Conservation (phyloP, 1,140 invertebrate genomes). For the Conus betulinus region DNA sequence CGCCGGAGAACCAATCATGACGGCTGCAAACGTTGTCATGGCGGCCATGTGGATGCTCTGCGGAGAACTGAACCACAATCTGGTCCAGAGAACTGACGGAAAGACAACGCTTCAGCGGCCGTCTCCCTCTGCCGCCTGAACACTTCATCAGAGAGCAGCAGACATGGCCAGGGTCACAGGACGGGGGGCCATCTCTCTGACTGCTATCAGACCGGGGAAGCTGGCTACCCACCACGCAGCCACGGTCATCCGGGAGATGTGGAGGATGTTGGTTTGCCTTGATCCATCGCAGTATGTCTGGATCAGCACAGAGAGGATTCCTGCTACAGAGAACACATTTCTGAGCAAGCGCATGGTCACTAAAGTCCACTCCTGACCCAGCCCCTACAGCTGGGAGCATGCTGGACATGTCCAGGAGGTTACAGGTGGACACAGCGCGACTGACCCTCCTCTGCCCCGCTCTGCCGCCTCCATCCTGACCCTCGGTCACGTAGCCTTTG, state of each 20-base stretch:
- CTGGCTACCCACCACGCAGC: neutral
- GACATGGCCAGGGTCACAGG: neutral
- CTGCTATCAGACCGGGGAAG: neutral
- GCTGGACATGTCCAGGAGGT: neutral
- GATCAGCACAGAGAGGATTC: neutral
- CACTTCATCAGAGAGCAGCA: neutral
- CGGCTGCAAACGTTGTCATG: neutral
- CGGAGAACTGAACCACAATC: neutral
- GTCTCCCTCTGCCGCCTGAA: neutral
- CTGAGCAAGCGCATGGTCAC: neutral
- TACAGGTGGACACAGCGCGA: constrained; percentile 13
- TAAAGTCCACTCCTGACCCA: no score
- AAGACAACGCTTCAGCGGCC: neutral
- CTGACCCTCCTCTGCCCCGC: neutral
- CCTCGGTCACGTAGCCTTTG: no score
- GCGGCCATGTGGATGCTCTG: neutral
- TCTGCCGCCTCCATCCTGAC: no score
- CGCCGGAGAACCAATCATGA: neutral
- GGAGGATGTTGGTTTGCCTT: neutral
- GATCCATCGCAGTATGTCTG: neutral
- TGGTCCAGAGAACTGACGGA: neutral
- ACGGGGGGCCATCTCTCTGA: neutral
- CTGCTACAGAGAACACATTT: neutral
- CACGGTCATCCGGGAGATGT: neutral
- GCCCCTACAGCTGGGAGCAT: neutral